Conservation (phyloP, 2,888 invertebrate genomes). For the Sialis lutaria region DNA sequence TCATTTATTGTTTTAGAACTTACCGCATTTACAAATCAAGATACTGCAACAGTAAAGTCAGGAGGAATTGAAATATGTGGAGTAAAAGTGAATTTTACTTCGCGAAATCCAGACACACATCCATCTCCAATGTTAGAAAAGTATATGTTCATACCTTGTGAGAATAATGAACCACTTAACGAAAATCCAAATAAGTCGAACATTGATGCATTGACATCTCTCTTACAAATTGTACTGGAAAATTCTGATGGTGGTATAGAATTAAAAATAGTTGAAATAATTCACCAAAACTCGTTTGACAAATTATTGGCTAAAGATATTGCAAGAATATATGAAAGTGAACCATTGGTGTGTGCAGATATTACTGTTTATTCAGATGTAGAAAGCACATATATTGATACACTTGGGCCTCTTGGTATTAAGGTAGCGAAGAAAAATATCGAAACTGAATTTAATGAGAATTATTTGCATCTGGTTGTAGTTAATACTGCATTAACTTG, state of each 20-base stretch:
- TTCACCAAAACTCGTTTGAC: neutral
- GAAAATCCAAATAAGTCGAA: neutral
- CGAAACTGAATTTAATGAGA: constrained; percentile 14
- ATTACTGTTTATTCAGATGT: constrained; percentile 34
- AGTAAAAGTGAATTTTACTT: constrained; percentile 33
- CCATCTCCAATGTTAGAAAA: constrained; percentile 31
- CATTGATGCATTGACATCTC: constrained; percentile 29
- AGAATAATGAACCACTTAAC: constrained; percentile 13
- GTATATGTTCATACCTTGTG: constrained; percentile 34
- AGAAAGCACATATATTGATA: constrained; percentile 17
- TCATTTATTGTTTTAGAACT: constrained; percentile 20
- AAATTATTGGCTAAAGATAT: constrained; percentile 35
- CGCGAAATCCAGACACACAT: no score
- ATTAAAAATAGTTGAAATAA: constrained; percentile 8
- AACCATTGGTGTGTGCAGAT: constrained; percentile 52
- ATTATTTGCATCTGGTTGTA: no score
- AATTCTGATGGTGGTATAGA: constrained; percentile 32
- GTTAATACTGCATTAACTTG: constrained; percentile 11
- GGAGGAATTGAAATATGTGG: constrained; percentile 42
- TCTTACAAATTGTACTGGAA: constrained; percentile 56
- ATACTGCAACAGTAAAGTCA: constrained; percentile 24
- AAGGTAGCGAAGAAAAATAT: constrained; percentile 43
- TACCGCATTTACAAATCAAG: constrained; percentile 21
- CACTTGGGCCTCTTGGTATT: constrained; percentile 30
- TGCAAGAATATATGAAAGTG: constrained; percentile 39